These are phyloP conservation scores for Corythoichthys intestinalis DNA, from an alignment of 2,113 vertebrate species.

Conservation along the genomic window DNA sequence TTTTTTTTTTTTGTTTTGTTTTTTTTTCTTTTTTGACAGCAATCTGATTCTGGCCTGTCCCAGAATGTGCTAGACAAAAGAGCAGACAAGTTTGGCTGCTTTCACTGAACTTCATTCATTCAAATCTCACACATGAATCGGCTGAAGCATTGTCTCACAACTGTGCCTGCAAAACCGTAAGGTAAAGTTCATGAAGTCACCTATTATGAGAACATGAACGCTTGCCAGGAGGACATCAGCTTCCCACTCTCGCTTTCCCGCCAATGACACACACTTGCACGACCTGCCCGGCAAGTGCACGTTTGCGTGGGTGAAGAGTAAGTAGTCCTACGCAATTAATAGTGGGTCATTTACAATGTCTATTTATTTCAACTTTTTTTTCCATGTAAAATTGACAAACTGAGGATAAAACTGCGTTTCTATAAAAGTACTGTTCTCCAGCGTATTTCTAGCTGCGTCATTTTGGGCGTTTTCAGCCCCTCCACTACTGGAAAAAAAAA, in stretches of 20 bases:
- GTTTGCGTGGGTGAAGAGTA: constrained; percentile 7
- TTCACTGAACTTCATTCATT: background rate
- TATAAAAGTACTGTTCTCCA: background rate
- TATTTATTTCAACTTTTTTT: background rate
- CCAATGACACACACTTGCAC: constrained; percentile 25
- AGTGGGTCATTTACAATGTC: constrained; percentile 21
- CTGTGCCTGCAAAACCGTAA: too few species aligned
- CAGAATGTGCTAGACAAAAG: background rate
- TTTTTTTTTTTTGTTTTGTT: too few species aligned
- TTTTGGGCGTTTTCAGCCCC: background rate
- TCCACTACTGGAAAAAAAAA: background rate
- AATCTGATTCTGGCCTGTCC: background rate
- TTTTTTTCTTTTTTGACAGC: too few species aligned
- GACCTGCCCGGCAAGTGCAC: constrained; percentile 22
- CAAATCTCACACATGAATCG: too few species aligned
- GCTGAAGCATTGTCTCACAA: too few species aligned
- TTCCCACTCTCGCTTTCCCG: constrained; percentile 15
- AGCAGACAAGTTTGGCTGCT: background rate
- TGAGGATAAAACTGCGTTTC: too few species aligned
- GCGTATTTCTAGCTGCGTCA: background rate
- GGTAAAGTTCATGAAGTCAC: background rate
- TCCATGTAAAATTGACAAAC: too few species aligned
- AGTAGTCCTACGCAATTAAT: constrained; percentile 16
- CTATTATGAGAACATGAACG: background rate
- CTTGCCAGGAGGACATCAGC: constrained; percentile 30